Evolutionary conservation across 2,888 invertebrate genomes (phyloP).

Genomic region (Heliconius sara): DNA sequence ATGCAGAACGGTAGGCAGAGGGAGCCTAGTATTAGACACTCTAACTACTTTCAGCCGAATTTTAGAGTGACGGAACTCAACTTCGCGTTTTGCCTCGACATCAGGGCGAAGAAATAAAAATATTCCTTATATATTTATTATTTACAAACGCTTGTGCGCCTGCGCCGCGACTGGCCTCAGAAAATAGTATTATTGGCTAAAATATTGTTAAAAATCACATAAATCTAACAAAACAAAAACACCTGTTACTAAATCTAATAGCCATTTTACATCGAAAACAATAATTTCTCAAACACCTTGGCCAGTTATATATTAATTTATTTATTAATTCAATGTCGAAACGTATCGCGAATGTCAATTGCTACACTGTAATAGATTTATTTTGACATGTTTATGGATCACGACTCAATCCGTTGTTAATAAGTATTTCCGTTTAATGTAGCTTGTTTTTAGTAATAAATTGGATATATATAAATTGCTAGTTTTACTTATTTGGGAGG

Average conservation of each 20-base stretch:
- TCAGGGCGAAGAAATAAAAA: too few relatives aligned
- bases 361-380: constrained; percentile 65
- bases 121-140: too few relatives aligned
- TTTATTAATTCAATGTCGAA: constrained; percentile 67
- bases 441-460: constrained; percentile 13
- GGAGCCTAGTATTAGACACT: too few relatives aligned
- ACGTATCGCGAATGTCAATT: constrained; percentile 74
- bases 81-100: too few relatives aligned
- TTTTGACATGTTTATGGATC: constrained; percentile 58
- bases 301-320: constrained; percentile 50
- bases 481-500: not conserved
- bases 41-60: too few relatives aligned
- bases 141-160: too few relatives aligned
- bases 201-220: not conserved
- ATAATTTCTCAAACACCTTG: constrained; percentile 16
- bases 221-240: not conserved
- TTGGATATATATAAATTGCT: not conserved
- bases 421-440: constrained; percentile 32
- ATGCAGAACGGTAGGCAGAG: too few relatives aligned
- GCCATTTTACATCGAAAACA: not conserved
- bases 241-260: constrained; percentile 1
- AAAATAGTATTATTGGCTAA: too few relatives aligned
- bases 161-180: too few relatives aligned
- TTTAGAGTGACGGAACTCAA: too few relatives aligned
- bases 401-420: constrained; percentile 44